These are phyloP conservation scores for Euborellia annulipes DNA, from an alignment of 1,140 invertebrate species.

Conservation along the genomic window DNA sequence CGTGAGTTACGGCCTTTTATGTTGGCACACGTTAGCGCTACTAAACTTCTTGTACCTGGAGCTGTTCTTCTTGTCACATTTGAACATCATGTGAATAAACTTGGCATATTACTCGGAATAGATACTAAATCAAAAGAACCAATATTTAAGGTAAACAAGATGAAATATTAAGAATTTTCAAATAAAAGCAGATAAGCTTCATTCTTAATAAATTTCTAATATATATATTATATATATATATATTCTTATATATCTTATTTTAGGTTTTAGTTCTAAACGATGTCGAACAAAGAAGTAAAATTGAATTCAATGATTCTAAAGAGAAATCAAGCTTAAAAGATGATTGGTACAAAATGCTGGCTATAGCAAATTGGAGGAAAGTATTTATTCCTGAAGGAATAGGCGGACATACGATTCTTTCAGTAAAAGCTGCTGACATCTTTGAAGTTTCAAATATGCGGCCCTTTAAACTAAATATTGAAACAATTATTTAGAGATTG, in stretches of 20 bases:
- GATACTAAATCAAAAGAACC: constrained; percentile 6
- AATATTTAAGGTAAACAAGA: background rate
- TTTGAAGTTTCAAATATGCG: constrained; percentile 40
- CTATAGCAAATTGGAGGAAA: constrained; percentile 27
- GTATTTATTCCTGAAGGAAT: constrained; percentile 37
- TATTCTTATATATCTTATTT: no score
- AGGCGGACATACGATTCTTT: constrained; percentile 35
- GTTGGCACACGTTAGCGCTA: constrained; percentile 32
- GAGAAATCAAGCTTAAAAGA: constrained; percentile 21
- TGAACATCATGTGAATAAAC: constrained; percentile 47
- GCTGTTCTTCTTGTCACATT: constrained; percentile 49
- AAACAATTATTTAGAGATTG: constrained; percentile 56
- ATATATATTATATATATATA: no score
- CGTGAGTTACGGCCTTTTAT: constrained; percentile 15
- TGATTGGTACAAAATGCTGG: constrained; percentile 38
- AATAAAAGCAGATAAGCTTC: no score
- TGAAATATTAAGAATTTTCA: no score
- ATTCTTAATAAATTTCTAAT: no score
- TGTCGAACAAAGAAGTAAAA: no score
- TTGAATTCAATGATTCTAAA: constrained; percentile 1
- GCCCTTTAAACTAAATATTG: constrained; percentile 43
- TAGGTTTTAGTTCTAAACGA: no score
- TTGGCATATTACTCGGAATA: constrained; percentile 30
- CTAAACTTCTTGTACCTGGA: constrained; percentile 47
- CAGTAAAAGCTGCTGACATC: constrained; percentile 33